Conservation (phyloP, 2,113 vertebrate genomes). For the Proteles cristata region DNA sequence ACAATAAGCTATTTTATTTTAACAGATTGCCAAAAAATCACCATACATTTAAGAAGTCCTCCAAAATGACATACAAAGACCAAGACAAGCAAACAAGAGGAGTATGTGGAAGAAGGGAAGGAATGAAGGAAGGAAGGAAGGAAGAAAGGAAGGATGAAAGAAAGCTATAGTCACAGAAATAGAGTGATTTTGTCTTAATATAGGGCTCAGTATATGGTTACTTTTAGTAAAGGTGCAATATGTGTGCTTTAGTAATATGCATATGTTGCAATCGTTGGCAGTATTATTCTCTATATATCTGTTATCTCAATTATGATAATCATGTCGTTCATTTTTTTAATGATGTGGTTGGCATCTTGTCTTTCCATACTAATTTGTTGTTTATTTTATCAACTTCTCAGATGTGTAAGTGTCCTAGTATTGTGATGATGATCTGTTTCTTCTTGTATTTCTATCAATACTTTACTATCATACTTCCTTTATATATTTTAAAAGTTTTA, state of each 20-base stretch:
- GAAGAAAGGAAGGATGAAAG: not conserved
- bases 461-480: not conserved
- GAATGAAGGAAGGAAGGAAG: not conserved
- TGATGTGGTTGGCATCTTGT: not conserved
- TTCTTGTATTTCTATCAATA: not conserved
- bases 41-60: constrained; percentile 17
- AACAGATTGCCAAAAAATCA: not conserved
- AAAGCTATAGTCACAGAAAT: not conserved
- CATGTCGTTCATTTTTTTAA: not conserved
- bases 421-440: not conserved
- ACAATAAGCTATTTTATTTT: not conserved
- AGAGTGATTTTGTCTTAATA: constrained; percentile 21
- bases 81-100: not conserved
- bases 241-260: not conserved
- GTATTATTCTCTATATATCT: not conserved
- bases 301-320: not conserved
- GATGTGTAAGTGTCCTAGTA: not conserved
- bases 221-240: not conserved
- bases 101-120: not conserved
- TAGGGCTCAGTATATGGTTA: not conserved
- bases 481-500: not conserved
- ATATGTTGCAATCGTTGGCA: not conserved
- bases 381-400: not conserved
- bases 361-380: not conserved
- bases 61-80: constrained; percentile 20